Evolutionary conservation across 92 coral and sea anemone genomes (phyloP).

Genomic region (Muricea muricata): DNA sequence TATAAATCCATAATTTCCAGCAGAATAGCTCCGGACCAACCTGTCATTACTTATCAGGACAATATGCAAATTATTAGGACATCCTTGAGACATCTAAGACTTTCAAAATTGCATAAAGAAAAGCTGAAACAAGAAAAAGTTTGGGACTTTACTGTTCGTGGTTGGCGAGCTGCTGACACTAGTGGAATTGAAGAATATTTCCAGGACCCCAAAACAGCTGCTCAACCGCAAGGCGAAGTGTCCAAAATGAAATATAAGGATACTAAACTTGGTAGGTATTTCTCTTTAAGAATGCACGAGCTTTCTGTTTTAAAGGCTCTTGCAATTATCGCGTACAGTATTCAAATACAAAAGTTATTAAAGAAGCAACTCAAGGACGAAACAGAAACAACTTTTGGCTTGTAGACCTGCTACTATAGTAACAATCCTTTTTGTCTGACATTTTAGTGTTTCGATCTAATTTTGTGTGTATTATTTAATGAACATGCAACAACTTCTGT

Average conservation of each 20-base stretch:
- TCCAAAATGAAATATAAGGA: conserved; percentile 30
- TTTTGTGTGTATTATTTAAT: conserved; percentile 7
- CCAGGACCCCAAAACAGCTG: no score
- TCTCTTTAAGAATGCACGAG: neutral
- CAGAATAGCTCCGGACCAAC: neutral
- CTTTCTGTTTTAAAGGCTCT: neutral
- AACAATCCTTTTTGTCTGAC: no score
- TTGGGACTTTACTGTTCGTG: no score
- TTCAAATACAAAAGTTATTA: conserved; percentile 19
- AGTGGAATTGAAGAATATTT: neutral
- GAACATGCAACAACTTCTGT: no score
- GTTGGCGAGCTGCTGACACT: no score
- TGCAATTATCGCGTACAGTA: conserved; percentile 8
- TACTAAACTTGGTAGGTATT: conserved; percentile 20
- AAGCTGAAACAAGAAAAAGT: neutral
- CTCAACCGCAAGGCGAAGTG: neutral
- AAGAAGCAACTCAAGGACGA: no score
- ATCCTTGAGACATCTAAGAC: neutral
- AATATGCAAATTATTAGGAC: neutral
- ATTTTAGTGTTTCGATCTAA: conserved; percentile 35
- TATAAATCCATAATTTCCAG: neutral
- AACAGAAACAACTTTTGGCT: no score
- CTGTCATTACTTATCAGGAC: neutral
- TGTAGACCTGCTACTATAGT: no score
- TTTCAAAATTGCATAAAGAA: neutral